phyloP scores from a whole-genome alignment of 2,888 invertebrate genomes.

The Volucella bombylans region DNA sequence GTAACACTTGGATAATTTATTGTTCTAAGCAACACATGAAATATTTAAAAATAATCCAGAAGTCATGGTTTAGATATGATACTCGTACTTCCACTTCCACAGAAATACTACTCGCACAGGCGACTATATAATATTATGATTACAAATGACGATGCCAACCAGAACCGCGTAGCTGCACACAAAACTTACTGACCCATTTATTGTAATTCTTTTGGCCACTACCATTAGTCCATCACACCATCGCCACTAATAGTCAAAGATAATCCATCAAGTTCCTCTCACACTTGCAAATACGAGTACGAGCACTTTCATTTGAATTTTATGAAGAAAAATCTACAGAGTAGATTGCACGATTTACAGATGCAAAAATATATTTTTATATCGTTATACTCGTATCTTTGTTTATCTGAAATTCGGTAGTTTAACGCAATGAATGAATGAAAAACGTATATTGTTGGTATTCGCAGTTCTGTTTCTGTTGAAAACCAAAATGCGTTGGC shows the following conservation, averaged over 20 bases:
- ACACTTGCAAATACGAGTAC: background rate
- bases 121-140: conserved; percentile 1
- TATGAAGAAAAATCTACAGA: conserved; percentile 65
- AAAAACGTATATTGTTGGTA: conserved; percentile 46
- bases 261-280: conserved; percentile 50
- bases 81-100: no score
- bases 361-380: conserved; percentile 33
- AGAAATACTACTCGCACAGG: background rate
- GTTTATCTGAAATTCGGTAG: conserved; percentile 42
- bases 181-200: conserved; percentile 60
- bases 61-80: conserved; percentile 30
- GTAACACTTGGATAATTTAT: conserved; percentile 36
- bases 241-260: conserved; percentile 15
- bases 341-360: conserved; percentile 57
- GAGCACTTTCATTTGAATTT: conserved; percentile 51
- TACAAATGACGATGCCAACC: conserved; percentile 47
- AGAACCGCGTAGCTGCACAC: background rate
- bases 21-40: conserved; percentile 12
- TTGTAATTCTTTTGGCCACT: conserved; percentile 29
- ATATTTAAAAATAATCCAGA: conserved; percentile 60
- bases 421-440: conserved; percentile 52
- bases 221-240: conserved; percentile 1
- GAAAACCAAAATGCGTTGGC: conserved; percentile 58
- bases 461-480: background rate
- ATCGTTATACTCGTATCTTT: conserved; percentile 9